Evolutionary conservation across 2,113 vertebrate species (phyloP).

Genomic region (Hemicordylus capensis): DNA sequence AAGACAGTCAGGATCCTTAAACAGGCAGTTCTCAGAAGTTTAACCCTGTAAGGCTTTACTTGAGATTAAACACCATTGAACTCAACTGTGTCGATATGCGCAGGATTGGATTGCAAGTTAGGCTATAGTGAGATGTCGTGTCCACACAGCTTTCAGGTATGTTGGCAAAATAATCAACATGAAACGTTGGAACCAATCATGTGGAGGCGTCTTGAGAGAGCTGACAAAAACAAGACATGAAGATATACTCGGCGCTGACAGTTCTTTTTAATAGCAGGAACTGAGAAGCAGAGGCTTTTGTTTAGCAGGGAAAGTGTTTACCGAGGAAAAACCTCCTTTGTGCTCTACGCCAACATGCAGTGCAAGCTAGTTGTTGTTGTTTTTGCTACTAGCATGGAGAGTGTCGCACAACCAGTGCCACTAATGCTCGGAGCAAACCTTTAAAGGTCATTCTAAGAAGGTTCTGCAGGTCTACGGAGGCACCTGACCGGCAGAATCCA

Average conservation of each 20-base stretch:
- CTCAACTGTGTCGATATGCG: no score
- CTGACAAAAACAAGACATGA: no score
- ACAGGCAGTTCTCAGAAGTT: background rate
- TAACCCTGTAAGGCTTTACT: background rate
- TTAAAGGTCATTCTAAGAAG: constrained; percentile 36
- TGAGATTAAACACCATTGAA: no score
- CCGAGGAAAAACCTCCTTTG: background rate
- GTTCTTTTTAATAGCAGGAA: constrained; percentile 3
- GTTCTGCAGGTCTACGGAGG: background rate
- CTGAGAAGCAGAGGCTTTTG: background rate
- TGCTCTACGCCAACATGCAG: background rate
- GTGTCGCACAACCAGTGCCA: rapidly evolving
- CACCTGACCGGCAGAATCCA: background rate
- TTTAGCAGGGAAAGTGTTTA: background rate
- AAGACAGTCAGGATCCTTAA: background rate
- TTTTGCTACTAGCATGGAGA: constrained; percentile 1
- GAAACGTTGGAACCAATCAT: background rate
- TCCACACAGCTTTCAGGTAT: background rate
- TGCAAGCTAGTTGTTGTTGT: background rate
- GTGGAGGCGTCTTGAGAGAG: background rate
- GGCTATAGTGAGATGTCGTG: background rate
- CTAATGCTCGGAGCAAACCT: constrained; percentile 23
- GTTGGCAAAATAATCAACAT: background rate
- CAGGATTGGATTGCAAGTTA: background rate
- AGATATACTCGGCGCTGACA: background rate